Evolutionary conservation across 2,888 invertebrate genomes (phyloP).

Genomic region (Reticulitermes lucifugus): DNA sequence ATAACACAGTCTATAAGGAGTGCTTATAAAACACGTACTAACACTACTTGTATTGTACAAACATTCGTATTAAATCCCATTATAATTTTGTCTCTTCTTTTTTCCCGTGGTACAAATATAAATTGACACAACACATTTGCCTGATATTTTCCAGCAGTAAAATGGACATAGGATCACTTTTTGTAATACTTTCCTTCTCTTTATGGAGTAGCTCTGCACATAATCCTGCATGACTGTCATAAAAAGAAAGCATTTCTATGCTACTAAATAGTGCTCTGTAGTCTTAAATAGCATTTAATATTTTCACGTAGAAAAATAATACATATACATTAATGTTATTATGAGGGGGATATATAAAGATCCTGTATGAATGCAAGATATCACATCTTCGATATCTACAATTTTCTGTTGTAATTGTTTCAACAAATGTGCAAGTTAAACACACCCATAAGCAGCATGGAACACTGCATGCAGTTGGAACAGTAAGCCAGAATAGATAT

Average conservation of each 20-base stretch:
- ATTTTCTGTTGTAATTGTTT: background rate
- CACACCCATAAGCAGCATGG: background rate
- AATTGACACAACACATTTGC: background rate
- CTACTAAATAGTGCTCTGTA: background rate
- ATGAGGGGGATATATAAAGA: background rate
- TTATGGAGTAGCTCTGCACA: background rate
- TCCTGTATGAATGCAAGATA: background rate
- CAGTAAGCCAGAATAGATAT: background rate
- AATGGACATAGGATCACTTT: too few species aligned
- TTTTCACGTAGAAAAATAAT: slow-evolving; percentile 8
- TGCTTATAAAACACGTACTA: background rate
- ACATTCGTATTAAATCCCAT: background rate
- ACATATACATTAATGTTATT: background rate
- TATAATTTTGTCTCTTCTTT: background rate
- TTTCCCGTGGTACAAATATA: background rate
- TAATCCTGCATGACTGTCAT: background rate
- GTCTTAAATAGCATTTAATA: background rate
- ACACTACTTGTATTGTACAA: background rate
- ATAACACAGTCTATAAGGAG: background rate
- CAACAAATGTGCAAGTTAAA: background rate
- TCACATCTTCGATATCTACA: background rate
- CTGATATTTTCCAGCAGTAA: too few species aligned
- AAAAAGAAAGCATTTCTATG: background rate
- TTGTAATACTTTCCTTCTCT: background rate
- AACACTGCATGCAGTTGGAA: background rate